Percentiles rank a stretch among this genome's conserved stretches.
These are phyloP conservation scores for Pteromalus puparum DNA, from an alignment of 1,140 invertebrate genomes.

Conservation along the genomic window DNA sequence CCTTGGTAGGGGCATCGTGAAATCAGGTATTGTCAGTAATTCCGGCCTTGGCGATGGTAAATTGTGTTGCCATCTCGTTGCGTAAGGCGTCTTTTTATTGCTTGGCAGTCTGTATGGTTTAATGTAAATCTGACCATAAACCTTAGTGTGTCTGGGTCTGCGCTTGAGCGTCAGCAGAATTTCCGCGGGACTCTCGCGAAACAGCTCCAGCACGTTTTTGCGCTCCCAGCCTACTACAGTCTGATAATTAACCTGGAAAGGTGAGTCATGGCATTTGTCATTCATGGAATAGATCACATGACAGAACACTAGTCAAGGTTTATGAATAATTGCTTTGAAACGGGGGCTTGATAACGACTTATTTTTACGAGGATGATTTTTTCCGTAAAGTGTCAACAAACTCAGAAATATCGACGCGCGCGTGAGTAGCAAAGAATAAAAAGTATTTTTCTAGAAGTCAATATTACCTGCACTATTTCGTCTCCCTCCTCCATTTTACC, in stretches of 20 bases:
- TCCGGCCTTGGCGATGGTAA: slow-evolving; percentile 81
- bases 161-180: slow-evolving; percentile 90
- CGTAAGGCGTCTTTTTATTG: slow-evolving; percentile 81
- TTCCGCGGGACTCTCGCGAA: slow-evolving; percentile 87
- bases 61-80: slow-evolving; percentile 81
- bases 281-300: slow-evolving; percentile 34
- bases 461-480: slow-evolving; percentile 90
- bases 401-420: background rate
- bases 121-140: slow-evolving; percentile 89
- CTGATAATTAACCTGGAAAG: slow-evolving; percentile 88
- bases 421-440: no score
- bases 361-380: background rate
- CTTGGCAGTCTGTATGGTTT: slow-evolving; percentile 86
- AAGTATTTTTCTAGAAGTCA: background rate
- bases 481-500: slow-evolving; percentile 94
- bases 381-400: background rate
- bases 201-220: slow-evolving; percentile 85
- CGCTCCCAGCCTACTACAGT: slow-evolving; percentile 93
- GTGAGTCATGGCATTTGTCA: slow-evolving; percentile 38
- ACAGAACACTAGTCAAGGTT: slow-evolving; percentile 35
- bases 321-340: slow-evolving; percentile 26
- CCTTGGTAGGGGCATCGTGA: slow-evolving; percentile 79
- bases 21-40: slow-evolving; percentile 80
- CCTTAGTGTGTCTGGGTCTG: slow-evolving; percentile 87
- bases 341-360: background rate